Evolutionary conservation across 2,113 vertebrate species (phyloP).

Genomic region (Gulo gulo): DNA sequence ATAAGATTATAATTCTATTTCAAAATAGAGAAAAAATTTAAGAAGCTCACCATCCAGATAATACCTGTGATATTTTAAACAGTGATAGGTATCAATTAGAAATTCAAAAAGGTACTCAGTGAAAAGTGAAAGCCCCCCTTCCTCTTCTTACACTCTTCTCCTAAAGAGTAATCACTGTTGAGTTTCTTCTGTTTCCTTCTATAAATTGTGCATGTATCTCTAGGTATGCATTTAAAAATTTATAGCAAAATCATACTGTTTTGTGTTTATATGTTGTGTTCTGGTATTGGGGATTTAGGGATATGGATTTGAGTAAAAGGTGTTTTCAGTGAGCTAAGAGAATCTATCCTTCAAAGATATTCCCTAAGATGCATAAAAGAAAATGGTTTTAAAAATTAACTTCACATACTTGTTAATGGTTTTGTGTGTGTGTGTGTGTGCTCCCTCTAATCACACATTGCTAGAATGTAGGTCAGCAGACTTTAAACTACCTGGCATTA

Average conservation of each 20-base stretch:
- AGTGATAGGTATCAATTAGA: not conserved
- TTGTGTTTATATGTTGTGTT: not conserved
- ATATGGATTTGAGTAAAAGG: not conserved
- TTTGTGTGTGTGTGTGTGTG: not conserved
- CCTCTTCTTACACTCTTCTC: fast-evolving
- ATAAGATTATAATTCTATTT: not conserved
- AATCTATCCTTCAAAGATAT: not conserved
- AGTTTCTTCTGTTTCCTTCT: not conserved
- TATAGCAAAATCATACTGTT: not conserved
- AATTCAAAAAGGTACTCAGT: not conserved
- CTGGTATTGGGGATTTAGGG: not conserved
- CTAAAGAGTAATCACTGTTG: not conserved
- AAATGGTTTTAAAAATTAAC: slow-evolving; percentile 22
- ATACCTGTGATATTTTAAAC: not conserved
- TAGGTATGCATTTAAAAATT: not conserved
- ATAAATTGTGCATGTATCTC: not conserved
- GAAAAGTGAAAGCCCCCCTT: not conserved
- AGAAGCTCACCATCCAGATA: not conserved
- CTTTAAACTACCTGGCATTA: not conserved
- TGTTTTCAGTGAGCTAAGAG: not conserved
- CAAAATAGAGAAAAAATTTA: not conserved
- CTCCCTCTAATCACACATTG: not conserved
- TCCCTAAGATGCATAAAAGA: slow-evolving; percentile 27
- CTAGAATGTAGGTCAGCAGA: not conserved
- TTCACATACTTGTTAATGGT: not conserved